phyloP scores from a whole-genome alignment of 2,888 invertebrate genomes.

The Cephus pulcher region DNA sequence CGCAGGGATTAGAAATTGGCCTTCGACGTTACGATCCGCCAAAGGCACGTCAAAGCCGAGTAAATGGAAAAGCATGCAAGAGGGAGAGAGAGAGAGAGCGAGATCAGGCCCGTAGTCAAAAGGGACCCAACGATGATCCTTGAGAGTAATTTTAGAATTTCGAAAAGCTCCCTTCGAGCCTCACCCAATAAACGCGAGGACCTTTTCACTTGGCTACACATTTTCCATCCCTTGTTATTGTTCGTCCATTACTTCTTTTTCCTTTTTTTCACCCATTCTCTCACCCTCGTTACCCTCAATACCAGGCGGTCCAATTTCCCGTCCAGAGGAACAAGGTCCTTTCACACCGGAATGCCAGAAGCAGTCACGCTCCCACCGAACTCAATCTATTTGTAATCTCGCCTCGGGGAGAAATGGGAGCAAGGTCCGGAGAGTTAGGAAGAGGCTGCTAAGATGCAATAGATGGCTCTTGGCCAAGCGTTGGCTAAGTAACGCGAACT shows the following conservation, averaged over 20 bases:
- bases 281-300: neutral
- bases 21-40: constrained; percentile 40
- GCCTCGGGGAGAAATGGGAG: constrained; percentile 62
- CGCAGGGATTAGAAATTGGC: constrained; percentile 61
- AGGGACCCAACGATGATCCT: constrained; percentile 13
- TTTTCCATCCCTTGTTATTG: neutral
- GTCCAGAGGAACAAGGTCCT: constrained; percentile 23
- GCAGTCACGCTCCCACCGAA: constrained; percentile 25
- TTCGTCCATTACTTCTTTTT: neutral
- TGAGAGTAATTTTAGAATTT: neutral
- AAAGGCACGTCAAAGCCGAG: constrained; percentile 10
- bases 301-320: neutral
- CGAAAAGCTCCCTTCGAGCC: neutral
- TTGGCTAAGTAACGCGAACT: constrained; percentile 57
- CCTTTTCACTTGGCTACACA: neutral
- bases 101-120: constrained; percentile 25
- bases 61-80: constrained; percentile 6
- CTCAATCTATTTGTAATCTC: constrained; percentile 53
- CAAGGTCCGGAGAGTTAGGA: constrained; percentile 66
- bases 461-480: constrained; percentile 60
- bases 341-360: constrained; percentile 28
- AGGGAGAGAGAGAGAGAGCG: constrained; percentile 17
- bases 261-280: neutral
- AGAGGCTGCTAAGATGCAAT: constrained; percentile 64
- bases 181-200: neutral